Percentiles rank a stretch among this genome's conserved stretches.
Conservation (phyloP, 2,797 vertebrate species). For the Microchirus variegatus region DNA sequence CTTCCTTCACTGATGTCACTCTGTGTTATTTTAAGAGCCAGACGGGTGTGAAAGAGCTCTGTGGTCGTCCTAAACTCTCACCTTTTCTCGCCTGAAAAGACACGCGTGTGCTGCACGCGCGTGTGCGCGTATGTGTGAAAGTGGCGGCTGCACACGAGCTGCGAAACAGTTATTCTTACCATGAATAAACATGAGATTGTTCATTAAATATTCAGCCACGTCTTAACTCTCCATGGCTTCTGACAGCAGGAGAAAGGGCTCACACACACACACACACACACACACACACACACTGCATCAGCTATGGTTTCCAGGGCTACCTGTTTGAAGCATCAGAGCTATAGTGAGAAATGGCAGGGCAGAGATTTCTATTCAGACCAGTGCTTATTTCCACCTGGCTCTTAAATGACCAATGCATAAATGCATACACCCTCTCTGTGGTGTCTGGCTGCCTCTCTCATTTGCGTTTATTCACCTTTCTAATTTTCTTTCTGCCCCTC, state of each 20-base stretch:
- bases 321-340: slow-evolving; percentile 62
- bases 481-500: slow-evolving; percentile 15
- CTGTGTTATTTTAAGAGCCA: slow-evolving; percentile 36
- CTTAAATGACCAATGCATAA: slow-evolving; percentile 71
- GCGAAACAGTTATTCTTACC: slow-evolving; percentile 64
- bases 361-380: slow-evolving; percentile 69
- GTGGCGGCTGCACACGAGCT: slow-evolving; percentile 40
- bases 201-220: slow-evolving; percentile 81
- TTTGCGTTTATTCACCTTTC: slow-evolving; percentile 33
- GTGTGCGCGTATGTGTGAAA: slow-evolving; percentile 9
- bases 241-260: slow-evolving; percentile 77
- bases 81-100: slow-evolving; percentile 41
- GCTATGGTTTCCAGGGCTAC: slow-evolving; percentile 72
- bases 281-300: slow-evolving; percentile 8
- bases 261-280: slow-evolving; percentile 16
- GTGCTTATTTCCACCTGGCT: slow-evolving; percentile 50
- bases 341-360: slow-evolving; percentile 65
- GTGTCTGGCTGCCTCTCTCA: slow-evolving; percentile 38
- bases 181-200: slow-evolving; percentile 79
- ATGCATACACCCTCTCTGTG: slow-evolving; percentile 58
- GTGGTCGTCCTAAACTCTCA: slow-evolving; percentile 53
- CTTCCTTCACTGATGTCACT: slow-evolving; percentile 5
- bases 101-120: slow-evolving; percentile 1
- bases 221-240: slow-evolving; percentile 76
- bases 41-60: slow-evolving; percentile 34